phyloP scores from a whole-genome alignment of 1,140 invertebrate species.

The Drosophila eugracilis region DNA sequence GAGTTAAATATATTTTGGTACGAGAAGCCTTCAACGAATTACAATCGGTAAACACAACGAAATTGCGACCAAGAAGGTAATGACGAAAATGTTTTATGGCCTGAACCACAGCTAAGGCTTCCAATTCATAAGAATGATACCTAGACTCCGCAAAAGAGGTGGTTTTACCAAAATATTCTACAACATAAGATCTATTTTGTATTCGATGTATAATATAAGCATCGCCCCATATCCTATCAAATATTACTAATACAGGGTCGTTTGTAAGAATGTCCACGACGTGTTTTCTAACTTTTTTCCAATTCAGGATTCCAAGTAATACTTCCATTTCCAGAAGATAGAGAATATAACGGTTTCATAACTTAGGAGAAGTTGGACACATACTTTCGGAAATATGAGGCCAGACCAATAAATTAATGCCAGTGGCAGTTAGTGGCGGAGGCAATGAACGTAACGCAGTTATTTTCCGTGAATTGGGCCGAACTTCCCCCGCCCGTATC shows the following conservation, averaged over 20 bases:
- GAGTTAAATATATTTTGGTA: not conserved
- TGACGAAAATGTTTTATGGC: not conserved
- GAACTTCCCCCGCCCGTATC: not conserved
- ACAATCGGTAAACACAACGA: not conserved
- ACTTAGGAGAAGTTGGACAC: not conserved
- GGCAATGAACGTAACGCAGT: too few relatives aligned
- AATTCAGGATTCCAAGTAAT: not conserved
- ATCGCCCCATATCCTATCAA: not conserved
- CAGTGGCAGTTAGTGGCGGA: too few relatives aligned
- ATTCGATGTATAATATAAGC: not conserved
- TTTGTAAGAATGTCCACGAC: not conserved
- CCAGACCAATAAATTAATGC: not conserved
- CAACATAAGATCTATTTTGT: not conserved
- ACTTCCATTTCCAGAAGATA: not conserved
- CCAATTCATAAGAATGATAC: not conserved
- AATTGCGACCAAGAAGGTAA: not conserved
- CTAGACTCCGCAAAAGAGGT: not conserved
- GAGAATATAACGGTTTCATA: not conserved
- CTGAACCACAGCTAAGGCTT: not conserved
- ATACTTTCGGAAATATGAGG: not conserved
- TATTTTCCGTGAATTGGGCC: not conserved
- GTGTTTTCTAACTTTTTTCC: not conserved
- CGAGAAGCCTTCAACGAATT: not conserved
- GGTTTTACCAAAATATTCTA: not conserved
- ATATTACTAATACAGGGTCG: not conserved